Base-by-base conservation (phyloP, 2,888 invertebrate genomes). In the Danaus chrysippus region DNA sequence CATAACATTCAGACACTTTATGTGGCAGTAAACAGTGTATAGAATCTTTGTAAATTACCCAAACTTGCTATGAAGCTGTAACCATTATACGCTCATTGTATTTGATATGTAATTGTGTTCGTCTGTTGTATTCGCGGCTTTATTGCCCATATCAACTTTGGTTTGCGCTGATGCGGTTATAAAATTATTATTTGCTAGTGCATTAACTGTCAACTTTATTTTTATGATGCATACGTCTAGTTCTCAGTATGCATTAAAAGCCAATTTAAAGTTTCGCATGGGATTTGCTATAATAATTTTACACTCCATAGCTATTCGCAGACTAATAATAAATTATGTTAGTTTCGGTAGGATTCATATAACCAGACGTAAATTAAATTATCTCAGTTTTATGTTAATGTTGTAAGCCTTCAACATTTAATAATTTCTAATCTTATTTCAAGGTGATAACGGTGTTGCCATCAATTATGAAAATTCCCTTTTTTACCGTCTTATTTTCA, bases 121-220 rank as follows among this genome's bases (percentile, higher is more conserved):
- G 83, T 78, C 79, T 77, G 75, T 77, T 73, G 79, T 77, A 82
- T 81, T 78, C 79, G 78, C 78, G 73, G 77, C 73, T 88, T 89
- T 88, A 89, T 89, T 83, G 80, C 86, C 87, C 88, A 88, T 88
- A 86, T 87, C 87, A 86, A 84, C 78, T 83, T 82, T 73, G 81
- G 75, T 74, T 75, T 74, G 75, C 73, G 71, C 70, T 71, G 74
- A 71, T 67, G 69, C 66, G 61, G 65, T 68, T 69, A 70, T 68
- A 68, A 67, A 70, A 72, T 68, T 71, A 68, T 73, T 74, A 73
- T 74, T 73, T 71, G 72, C 70, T 71, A 66, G 67, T 66, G 65
- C 71, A 73, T 72, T 73, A 73, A 71, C 69, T 73, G 65, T 58
- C 63, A 67, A 66, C 62, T 68, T 59, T 67, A 66, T 70, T 70